phyloP scores from a whole-genome alignment of 2,888 invertebrate species.

The Trissolcus brochymenae region DNA sequence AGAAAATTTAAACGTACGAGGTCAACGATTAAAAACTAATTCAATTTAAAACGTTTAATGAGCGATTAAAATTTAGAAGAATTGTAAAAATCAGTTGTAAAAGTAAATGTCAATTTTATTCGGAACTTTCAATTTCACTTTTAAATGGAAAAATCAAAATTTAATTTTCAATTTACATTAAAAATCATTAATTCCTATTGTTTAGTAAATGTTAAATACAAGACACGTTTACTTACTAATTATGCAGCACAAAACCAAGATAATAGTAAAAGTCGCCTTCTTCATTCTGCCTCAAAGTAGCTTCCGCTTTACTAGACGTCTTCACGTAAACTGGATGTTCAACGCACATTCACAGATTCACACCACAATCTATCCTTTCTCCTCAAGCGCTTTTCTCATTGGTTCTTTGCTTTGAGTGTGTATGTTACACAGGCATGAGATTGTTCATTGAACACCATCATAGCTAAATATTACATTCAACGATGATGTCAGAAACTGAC shows the following conservation, averaged over 20 bases:
- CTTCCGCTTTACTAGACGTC: constrained; percentile 24
- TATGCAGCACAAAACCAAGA: neutral
- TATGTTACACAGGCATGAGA: constrained; percentile 5
- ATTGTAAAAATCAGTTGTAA: too few species aligned
- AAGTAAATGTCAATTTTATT: too few species aligned
- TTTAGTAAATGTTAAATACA: too few species aligned
- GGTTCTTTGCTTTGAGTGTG: constrained; percentile 9
- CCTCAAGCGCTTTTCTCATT: constrained; percentile 37
- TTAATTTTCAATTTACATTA: too few species aligned
- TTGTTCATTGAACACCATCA: constrained; percentile 24
- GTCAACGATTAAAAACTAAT: too few species aligned
- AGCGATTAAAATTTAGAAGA: too few species aligned
- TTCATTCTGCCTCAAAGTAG: constrained; percentile 3
- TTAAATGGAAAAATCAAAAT: too few species aligned
- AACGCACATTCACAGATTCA: constrained; percentile 11
- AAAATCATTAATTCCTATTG: too few species aligned
- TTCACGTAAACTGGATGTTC: constrained; percentile 26
- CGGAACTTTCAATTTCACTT: too few species aligned
- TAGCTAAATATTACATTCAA: constrained; percentile 8
- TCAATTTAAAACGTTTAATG: too few species aligned
- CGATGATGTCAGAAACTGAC: constrained; percentile 45
- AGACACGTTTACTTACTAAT: constrained; percentile 8
- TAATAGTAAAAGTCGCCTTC: constrained; percentile 1
- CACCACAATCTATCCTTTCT: constrained; percentile 25
- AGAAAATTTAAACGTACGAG: neutral